Conservation (phyloP, 2,797 vertebrate genomes). For the Coendou prehensilis region DNA sequence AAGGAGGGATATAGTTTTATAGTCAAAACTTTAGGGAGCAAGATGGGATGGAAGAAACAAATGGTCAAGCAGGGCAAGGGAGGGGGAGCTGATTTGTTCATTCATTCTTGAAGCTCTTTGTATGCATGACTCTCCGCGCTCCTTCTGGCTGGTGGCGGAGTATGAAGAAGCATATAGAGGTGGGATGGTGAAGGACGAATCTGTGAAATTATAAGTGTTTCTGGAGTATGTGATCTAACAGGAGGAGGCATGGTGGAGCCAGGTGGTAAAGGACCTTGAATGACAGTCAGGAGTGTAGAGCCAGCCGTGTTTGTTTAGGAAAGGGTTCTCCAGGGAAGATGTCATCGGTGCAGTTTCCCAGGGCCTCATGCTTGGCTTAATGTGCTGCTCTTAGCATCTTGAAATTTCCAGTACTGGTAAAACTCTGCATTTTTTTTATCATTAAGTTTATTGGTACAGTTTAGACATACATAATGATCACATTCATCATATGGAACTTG, state of each 20-base stretch:
- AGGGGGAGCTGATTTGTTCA: background rate
- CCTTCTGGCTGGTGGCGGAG: background rate
- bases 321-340: background rate
- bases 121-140: background rate
- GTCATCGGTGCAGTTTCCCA: background rate
- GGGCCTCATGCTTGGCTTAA: background rate
- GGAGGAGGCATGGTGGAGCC: background rate
- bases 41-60: background rate
- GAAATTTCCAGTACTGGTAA: background rate
- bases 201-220: background rate
- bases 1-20: background rate
- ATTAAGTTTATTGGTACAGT: background rate
- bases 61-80: background rate
- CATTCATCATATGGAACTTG: background rate
- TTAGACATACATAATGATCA: background rate
- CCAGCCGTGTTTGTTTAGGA: fast-evolving
- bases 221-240: background rate
- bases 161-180: background rate
- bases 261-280: background rate
- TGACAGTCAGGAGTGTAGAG: background rate
- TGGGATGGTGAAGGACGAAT: background rate
- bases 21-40: background rate
- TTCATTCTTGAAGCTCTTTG: background rate
- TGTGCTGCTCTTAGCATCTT: background rate
- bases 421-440: background rate